Evolutionary conservation across 2,797 vertebrate genomes (phyloP), one percentile per base, ranked within the genome.

Genomic region (Coendou prehensilis): DNA sequence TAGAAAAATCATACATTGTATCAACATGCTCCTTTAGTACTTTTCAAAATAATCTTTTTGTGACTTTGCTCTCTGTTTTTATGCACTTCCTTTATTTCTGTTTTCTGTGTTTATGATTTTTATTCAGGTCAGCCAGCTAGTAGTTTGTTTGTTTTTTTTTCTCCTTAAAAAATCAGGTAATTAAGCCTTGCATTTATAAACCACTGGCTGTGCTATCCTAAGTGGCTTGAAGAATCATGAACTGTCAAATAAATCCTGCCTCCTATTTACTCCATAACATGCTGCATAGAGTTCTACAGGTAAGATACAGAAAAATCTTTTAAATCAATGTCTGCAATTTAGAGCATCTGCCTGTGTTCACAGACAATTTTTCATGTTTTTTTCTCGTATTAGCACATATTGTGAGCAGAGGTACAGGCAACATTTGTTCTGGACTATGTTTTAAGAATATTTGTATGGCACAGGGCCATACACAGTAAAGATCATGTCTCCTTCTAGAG

Each of bases 201-300:
- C 37, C 33, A 85, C 26, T 75, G 57, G 6, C 14, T 88, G 83
- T 84, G 9, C 15, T 89, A 30, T 57, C 6, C 54, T 87, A 37
- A 81, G 9, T 52, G 71, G 80, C 73, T 92, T 88, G 33, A 96
- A 91, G 50, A 81, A 73, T 33, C 33, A 45, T 45, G 18, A 84
- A 47, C 6, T 33, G 2, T 57, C 37, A 75, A 94, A 73, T 73
- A 87, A 73, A 85, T 93, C 22, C 41, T 76, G 45, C 26, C 20
- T 91, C 54, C 28, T 81, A 2, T 54, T 54, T 73, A 61, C 13
- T 57, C 6, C 23, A 5, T 13, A 69, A 56, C 22, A 83, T 52
- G 28, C 41, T 33, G 33, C 9, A 37, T 15, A 15, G 22, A 69
- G 5, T 76, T 71, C 9, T 52, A 20, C 33, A 81, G 64, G 45